Conservation (phyloP, 2,888 invertebrate species). For the Dermolepida albohirtum region DNA sequence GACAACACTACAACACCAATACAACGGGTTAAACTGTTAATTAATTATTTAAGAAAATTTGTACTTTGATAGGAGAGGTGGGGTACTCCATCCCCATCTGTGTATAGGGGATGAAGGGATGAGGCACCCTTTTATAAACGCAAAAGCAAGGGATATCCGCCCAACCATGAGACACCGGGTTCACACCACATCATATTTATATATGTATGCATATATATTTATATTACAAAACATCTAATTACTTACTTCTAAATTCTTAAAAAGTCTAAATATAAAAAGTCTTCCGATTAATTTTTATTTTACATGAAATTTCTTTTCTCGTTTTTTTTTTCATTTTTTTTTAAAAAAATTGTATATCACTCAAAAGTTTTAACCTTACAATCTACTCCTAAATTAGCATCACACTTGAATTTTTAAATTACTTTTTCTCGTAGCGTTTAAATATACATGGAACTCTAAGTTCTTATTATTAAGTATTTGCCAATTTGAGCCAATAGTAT, state of each 20-base stretch:
- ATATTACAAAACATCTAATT: slow-evolving; percentile 44
- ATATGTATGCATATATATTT: slow-evolving; percentile 46
- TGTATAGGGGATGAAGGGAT: slow-evolving; percentile 35
- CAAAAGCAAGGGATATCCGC: slow-evolving; percentile 59
- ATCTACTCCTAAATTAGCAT: slow-evolving; percentile 48
- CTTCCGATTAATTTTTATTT: slow-evolving; percentile 44
- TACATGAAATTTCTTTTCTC: slow-evolving; percentile 47
- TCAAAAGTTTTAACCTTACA: slow-evolving; percentile 39
- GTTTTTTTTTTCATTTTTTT: slow-evolving; percentile 44
- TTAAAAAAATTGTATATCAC: slow-evolving; percentile 44
- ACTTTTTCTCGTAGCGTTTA: slow-evolving; percentile 33
- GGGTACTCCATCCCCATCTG: slow-evolving; percentile 40
- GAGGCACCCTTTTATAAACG: slow-evolving; percentile 54
- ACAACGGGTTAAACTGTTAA: slow-evolving; percentile 58
- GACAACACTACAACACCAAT: slow-evolving; percentile 62
- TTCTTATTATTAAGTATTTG: slow-evolving; percentile 34
- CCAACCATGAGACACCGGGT: slow-evolving; percentile 59
- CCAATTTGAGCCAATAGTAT: slow-evolving; percentile 52
- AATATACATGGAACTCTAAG: slow-evolving; percentile 28
- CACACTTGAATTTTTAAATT: slow-evolving; percentile 46
- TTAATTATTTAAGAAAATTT: slow-evolving; percentile 60
- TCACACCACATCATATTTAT: slow-evolving; percentile 30
- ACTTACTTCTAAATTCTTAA: slow-evolving; percentile 33
- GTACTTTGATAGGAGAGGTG: slow-evolving; percentile 63
- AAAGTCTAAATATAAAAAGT: slow-evolving; percentile 43